A percentile compares a stretch with the other conserved stretches of the same genome.
Evolutionary conservation across 2,888 invertebrate species (phyloP).

Genomic region (Baronia brevicornis): DNA sequence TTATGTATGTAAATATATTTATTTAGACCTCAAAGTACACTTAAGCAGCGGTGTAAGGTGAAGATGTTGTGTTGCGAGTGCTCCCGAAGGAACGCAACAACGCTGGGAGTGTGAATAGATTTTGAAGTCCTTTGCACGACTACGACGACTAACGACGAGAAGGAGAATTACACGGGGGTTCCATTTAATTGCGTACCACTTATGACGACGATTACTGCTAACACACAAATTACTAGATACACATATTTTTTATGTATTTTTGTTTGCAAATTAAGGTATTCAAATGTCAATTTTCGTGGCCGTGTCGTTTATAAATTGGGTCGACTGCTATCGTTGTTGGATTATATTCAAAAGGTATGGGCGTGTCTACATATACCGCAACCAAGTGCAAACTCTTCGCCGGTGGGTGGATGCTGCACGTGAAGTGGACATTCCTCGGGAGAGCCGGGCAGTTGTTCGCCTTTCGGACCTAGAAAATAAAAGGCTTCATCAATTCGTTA

Average conservation of each 20-base stretch:
- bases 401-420: constrained; percentile 96
- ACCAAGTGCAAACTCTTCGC: constrained; percentile 98
- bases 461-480: constrained; percentile 84
- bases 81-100: too few relatives aligned
- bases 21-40: too few relatives aligned
- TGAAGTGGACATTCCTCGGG: constrained; percentile 95
- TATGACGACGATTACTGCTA: constrained; percentile 2
- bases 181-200: too few relatives aligned
- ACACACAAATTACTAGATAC: constrained; percentile 12
- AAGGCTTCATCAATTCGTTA: constrained; percentile 4
- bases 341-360: constrained; percentile 46
- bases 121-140: too few relatives aligned
- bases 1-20: too few relatives aligned
- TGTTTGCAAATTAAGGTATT: constrained; percentile 5
- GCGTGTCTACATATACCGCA: constrained; percentile 97
- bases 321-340: neutral
- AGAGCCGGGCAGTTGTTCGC: constrained; percentile 89
- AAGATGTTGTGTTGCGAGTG: too few relatives aligned
- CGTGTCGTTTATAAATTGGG: too few relatives aligned
- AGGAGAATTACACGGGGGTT: too few relatives aligned
- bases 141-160: too few relatives aligned
- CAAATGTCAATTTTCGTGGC: too few relatives aligned
- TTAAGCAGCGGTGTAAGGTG: too few relatives aligned
- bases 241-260: constrained; percentile 7
- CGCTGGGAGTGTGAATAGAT: too few relatives aligned